A percentile compares a stretch with the other conserved stretches of the same genome.
phyloP scores from a whole-genome alignment of 1,140 invertebrate species.

The Metaphire vulgaris region DNA sequence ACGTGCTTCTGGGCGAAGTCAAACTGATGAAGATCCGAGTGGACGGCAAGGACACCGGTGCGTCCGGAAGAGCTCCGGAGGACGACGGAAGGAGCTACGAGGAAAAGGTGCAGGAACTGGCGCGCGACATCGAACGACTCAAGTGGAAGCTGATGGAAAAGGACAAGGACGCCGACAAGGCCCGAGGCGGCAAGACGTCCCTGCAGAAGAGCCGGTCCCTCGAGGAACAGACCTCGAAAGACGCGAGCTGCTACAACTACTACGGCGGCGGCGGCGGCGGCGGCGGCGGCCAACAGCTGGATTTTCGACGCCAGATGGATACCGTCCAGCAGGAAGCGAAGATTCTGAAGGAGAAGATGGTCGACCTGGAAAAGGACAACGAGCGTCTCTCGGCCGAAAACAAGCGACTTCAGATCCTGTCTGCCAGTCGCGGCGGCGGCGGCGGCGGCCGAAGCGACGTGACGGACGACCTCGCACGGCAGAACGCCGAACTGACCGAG shows the following conservation, averaged over 20 bases:
- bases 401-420: not conserved
- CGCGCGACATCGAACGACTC: not conserved
- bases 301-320: not conserved
- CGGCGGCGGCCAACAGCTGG: not conserved
- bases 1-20: not conserved
- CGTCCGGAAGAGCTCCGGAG: not conserved
- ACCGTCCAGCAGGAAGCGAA: not conserved
- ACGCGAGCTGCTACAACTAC: too few species aligned
- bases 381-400: not conserved
- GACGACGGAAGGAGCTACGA: not conserved
- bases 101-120: not conserved
- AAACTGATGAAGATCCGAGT: not conserved
- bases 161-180: not conserved
- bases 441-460: not conserved
- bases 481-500: conserved; percentile 41
- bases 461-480: conserved; percentile 40
- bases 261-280: too few species aligned
- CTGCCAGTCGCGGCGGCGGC: not conserved
- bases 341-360: not conserved
- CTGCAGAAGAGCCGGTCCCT: not conserved
- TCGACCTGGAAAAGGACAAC: not conserved
- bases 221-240: not conserved
- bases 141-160: conserved; percentile 1
- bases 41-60: not conserved
- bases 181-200: not conserved